Evolutionary conservation across 1,140 invertebrate species (phyloP).

Genomic region (Cydia strobilella): DNA sequence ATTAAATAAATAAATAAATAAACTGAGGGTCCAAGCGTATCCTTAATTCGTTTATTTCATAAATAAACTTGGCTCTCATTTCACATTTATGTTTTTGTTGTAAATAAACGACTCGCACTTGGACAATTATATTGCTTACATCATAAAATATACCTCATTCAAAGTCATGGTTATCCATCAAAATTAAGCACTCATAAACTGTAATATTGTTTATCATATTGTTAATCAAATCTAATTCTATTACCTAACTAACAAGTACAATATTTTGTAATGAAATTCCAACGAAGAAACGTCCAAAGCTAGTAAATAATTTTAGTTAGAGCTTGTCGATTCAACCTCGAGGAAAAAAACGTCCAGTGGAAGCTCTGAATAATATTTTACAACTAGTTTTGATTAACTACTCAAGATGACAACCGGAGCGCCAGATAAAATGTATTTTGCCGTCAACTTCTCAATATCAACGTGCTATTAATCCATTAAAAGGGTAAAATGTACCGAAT

Average conservation of each 20-base stretch:
- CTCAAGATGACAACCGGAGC: constrained; percentile 11
- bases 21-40: too few species aligned
- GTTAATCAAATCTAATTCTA: neutral
- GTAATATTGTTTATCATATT: neutral
- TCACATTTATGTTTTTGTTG: too few species aligned
- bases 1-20: too few species aligned
- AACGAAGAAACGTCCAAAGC: neutral
- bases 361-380: constrained; percentile 14
- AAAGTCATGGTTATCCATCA: too few species aligned
- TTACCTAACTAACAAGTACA: neutral
- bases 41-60: too few species aligned
- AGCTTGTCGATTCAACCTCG: neutral
- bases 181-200: too few species aligned
- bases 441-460: constrained; percentile 5
- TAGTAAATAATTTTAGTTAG: constrained; percentile 11
- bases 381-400: constrained; percentile 29
- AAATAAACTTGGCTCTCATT: too few species aligned
- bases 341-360: neutral
- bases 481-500: constrained; percentile 12
- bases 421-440: constrained; percentile 20
- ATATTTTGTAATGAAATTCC: neutral
- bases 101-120: too few species aligned
- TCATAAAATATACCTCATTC: too few species aligned
- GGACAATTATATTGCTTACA: too few species aligned
- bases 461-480: constrained; percentile 24